Conservation (phyloP, 2,888 invertebrate genomes). For the Pristionchus entomophagus region DNA sequence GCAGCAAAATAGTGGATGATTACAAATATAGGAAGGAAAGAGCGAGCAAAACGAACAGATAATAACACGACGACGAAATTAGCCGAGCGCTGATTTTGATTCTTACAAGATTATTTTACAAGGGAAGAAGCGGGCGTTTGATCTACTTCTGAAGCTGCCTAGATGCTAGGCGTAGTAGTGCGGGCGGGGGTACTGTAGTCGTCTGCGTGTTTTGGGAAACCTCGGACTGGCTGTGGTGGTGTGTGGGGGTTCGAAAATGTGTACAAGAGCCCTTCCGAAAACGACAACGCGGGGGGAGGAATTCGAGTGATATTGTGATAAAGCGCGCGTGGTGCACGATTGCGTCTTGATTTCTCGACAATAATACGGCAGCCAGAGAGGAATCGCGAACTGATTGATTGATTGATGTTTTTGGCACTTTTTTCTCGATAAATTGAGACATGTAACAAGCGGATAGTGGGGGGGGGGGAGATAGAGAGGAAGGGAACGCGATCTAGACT, state of each 20-base stretch:
- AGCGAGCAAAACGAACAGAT: background rate
- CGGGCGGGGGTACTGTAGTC: background rate
- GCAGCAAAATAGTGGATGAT: constrained; percentile 7
- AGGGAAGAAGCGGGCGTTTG: too few relatives aligned
- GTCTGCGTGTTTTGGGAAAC: background rate
- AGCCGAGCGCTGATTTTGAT: background rate
- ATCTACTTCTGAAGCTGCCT: constrained; percentile 8
- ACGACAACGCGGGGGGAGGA: background rate
- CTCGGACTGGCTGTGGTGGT: constrained; percentile 16
- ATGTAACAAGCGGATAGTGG: constrained; percentile 8
- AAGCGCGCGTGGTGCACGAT: background rate
- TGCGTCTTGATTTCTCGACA: background rate
- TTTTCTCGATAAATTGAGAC: constrained; percentile 27
- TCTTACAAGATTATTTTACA: too few relatives aligned
- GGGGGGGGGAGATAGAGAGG: background rate
- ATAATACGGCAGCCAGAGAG: background rate
- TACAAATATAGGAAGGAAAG: constrained; percentile 25
- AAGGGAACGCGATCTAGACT: background rate
- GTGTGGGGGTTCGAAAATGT: background rate
- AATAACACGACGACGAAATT: background rate
- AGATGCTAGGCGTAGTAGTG: background rate
- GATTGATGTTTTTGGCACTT: background rate
- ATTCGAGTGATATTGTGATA: background rate
- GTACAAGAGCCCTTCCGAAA: background rate
- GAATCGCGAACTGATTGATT: background rate